Conservation (phyloP, 2,113 vertebrate genomes). For the Etia nguti region DNA sequence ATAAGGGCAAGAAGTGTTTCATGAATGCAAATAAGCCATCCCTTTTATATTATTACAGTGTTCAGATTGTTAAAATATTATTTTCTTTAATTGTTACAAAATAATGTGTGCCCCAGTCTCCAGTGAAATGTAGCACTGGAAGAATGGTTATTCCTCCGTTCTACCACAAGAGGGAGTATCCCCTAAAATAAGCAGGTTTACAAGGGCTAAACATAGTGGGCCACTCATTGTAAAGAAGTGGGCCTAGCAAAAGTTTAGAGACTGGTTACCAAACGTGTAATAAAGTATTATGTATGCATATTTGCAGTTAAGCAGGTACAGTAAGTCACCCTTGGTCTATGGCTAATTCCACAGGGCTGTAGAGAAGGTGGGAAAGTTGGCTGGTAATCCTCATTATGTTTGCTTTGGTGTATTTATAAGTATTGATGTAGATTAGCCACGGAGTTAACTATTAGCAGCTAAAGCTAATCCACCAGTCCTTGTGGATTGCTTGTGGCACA, state of each 20-base stretch:
- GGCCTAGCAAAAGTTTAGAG: not conserved
- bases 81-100: accelerated
- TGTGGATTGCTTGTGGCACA: too few relatives aligned
- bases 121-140: not conserved
- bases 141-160: accelerated
- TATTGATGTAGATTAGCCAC: too few relatives aligned
- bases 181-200: accelerated
- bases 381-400: not conserved
- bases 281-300: not conserved
- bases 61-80: not conserved
- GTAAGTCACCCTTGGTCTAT: too few relatives aligned
- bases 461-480: too few relatives aligned
- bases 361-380: too few relatives aligned
- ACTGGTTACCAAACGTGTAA: not conserved
- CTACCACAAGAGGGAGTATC: not conserved
- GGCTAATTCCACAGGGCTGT: too few relatives aligned
- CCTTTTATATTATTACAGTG: accelerated
- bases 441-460: too few relatives aligned
- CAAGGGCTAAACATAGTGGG: not conserved
- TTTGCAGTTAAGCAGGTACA: too few relatives aligned
- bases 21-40: not conserved
- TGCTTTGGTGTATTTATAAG: too few relatives aligned
- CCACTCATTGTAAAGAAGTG: not conserved
- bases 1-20: not conserved
- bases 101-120: not conserved